Evolutionary conservation across 2,888 invertebrate species (phyloP).

Genomic region (Alsophila aescularia): DNA sequence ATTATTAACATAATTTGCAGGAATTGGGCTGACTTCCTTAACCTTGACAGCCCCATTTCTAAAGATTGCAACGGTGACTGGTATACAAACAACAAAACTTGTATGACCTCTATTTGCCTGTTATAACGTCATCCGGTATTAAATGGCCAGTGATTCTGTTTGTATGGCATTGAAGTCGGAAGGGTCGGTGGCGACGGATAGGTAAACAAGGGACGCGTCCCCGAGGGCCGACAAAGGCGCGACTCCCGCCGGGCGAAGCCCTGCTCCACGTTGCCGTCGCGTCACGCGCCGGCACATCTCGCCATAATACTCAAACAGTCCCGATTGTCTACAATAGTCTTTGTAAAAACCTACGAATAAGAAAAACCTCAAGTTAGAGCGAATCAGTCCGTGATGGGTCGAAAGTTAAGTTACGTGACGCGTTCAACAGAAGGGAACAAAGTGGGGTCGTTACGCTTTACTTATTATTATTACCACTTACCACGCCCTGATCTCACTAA

Average conservation of each 20-base stretch:
- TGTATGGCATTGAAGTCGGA: slow-evolving; percentile 48
- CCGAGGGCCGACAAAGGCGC: slow-evolving; percentile 58
- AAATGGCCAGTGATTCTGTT: slow-evolving; percentile 45
- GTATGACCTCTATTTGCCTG: slow-evolving; percentile 36
- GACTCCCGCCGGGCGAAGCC: slow-evolving; percentile 52
- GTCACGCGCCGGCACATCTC: slow-evolving; percentile 48
- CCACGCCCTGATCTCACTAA: slow-evolving; percentile 33
- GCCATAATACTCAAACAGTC: slow-evolving; percentile 6
- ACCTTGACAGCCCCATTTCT: slow-evolving; percentile 24
- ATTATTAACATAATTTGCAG: slow-evolving; percentile 15
- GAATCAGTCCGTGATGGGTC: slow-evolving; percentile 30
- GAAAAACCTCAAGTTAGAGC: slow-evolving; percentile 3
- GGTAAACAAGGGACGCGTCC: slow-evolving; percentile 62
- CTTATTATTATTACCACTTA: slow-evolving; percentile 79
- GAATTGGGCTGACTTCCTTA: slow-evolving; percentile 16
- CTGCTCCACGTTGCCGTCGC: slow-evolving; percentile 35
- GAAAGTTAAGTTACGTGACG: slow-evolving; percentile 53
- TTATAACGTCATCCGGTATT: slow-evolving; percentile 37
- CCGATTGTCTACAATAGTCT: slow-evolving; percentile 2
- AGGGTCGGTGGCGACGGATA: slow-evolving; percentile 58
- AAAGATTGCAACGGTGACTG: slow-evolving; percentile 18
- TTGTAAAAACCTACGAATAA: too few relatives aligned
- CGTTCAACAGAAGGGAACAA: slow-evolving; percentile 54
- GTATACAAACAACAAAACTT: slow-evolving; percentile 31
- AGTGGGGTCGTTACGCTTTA: slow-evolving; percentile 62